phyloP scores from a whole-genome alignment of 2,888 invertebrate species.

The Andrena camellia region DNA sequence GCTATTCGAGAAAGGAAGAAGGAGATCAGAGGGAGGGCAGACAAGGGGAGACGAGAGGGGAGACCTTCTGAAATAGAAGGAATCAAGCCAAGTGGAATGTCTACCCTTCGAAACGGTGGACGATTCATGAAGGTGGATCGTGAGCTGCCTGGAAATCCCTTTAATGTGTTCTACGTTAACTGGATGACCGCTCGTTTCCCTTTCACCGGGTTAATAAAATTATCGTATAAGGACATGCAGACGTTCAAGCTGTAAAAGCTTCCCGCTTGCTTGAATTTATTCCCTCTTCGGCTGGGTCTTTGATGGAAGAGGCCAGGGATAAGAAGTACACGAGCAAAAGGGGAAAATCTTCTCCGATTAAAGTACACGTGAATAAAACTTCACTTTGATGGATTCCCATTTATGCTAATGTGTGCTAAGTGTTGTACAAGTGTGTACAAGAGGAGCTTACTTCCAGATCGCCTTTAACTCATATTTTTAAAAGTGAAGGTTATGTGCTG shows the following conservation, averaged over 20 bases:
- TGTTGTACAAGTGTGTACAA: too few species aligned
- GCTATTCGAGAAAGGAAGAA: constrained; percentile 20
- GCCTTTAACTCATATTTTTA: too few species aligned
- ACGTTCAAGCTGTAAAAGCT: constrained; percentile 27
- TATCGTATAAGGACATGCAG: constrained; percentile 31
- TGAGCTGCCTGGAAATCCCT: constrained; percentile 49
- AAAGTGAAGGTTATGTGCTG: too few species aligned
- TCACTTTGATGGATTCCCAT: not conserved
- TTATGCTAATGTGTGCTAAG: not conserved
- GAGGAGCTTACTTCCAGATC: too few species aligned
- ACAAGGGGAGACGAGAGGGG: not conserved
- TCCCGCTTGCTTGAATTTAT: not conserved
- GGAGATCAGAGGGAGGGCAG: not conserved
- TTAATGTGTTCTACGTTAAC: constrained; percentile 31
- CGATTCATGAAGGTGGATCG: constrained; percentile 44
- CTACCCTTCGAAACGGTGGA: constrained; percentile 45
- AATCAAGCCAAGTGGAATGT: constrained; percentile 60
- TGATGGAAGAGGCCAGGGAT: not conserved
- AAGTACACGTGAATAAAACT: not conserved
- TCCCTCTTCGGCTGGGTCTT: not conserved
- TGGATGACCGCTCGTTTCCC: constrained; percentile 41
- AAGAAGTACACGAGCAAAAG: not conserved
- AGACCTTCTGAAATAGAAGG: constrained; percentile 46
- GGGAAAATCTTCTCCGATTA: not conserved
- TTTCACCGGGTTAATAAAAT: constrained; percentile 44